Evolutionary conservation across 2,888 invertebrate species (phyloP).

Genomic region (Erynnis tages): DNA sequence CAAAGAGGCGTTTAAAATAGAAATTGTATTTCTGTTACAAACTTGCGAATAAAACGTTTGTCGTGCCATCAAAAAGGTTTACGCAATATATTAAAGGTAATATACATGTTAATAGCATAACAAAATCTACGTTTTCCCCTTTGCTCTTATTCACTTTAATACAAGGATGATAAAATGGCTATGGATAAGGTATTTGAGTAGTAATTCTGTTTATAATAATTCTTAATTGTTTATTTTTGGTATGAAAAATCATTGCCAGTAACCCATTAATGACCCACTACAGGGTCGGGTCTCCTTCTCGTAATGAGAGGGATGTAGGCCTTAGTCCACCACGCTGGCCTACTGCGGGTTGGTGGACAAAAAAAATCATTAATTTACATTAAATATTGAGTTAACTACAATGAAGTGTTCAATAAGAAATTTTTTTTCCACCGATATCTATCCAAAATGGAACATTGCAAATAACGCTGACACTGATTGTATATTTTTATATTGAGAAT

Average conservation of each 20-base stretch:
- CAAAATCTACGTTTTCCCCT: constrained; percentile 69
- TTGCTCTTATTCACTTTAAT: constrained; percentile 45
- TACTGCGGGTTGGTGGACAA: too few relatives aligned
- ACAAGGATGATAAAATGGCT: constrained; percentile 12
- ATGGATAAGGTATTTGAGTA: constrained; percentile 33
- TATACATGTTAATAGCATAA: constrained; percentile 74
- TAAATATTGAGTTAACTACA: too few relatives aligned
- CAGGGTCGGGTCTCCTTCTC: too few relatives aligned
- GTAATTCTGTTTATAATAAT: background rate
- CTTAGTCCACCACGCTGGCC: too few relatives aligned
- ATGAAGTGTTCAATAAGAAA: too few relatives aligned
- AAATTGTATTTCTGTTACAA: constrained; percentile 42
- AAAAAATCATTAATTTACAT: too few relatives aligned
- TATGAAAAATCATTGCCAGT: background rate
- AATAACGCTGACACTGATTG: too few relatives aligned
- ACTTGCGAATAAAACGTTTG: constrained; percentile 57
- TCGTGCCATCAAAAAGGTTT: constrained; percentile 58
- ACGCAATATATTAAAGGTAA: constrained; percentile 68
- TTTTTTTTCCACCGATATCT: too few relatives aligned
- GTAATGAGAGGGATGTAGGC: too few relatives aligned
- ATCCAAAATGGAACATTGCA: too few relatives aligned
- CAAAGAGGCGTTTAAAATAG: constrained; percentile 31
- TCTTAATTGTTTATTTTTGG: background rate
- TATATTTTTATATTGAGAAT: too few relatives aligned
- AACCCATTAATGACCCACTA: too few relatives aligned